Evolutionary conservation across 2,888 invertebrate species (phyloP).

Genomic region (Diplazon laetatorius): DNA sequence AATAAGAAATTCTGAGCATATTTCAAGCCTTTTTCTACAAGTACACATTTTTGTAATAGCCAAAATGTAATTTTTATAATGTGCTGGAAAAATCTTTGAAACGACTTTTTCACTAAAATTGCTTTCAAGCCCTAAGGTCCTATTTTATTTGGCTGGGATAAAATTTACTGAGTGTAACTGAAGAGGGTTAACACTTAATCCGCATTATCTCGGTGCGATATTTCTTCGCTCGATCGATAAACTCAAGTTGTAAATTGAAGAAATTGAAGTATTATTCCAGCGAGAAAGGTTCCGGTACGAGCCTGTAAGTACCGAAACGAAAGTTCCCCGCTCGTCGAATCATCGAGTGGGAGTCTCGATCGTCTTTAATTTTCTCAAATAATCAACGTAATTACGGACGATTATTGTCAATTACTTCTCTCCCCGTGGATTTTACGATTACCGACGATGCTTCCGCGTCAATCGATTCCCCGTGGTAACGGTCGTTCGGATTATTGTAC

Average conservation of each 20-base stretch:
- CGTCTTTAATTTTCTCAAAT: conserved; percentile 53
- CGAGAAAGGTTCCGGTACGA: background rate
- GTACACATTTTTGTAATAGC: too few species aligned
- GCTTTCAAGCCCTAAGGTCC: too few species aligned
- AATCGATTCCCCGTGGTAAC: conserved; percentile 38
- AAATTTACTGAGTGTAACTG: too few species aligned
- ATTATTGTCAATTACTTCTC: conserved; percentile 55
- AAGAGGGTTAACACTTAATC: too few species aligned
- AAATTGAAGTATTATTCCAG: background rate
- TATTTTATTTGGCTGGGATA: too few species aligned
- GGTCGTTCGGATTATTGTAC: conserved; percentile 48
- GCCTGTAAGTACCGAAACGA: conserved; percentile 27
- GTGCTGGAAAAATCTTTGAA: too few species aligned
- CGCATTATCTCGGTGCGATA: background rate
- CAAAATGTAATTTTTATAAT: too few species aligned
- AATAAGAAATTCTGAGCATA: too few species aligned
- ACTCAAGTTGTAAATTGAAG: conserved; percentile 9
- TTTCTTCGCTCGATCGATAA: background rate
- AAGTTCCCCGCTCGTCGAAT: conserved; percentile 35
- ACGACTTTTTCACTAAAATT: too few species aligned
- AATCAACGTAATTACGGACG: conserved; percentile 49
- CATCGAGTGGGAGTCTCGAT: conserved; percentile 55
- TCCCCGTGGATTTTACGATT: conserved; percentile 25
- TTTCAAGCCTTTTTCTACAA: too few species aligned
- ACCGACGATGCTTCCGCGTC: conserved; percentile 26